A percentile compares a stretch with the other conserved stretches of the same genome.
phyloP scores from a whole-genome alignment of 2,113 vertebrate genomes.

The Pitta sordida region DNA sequence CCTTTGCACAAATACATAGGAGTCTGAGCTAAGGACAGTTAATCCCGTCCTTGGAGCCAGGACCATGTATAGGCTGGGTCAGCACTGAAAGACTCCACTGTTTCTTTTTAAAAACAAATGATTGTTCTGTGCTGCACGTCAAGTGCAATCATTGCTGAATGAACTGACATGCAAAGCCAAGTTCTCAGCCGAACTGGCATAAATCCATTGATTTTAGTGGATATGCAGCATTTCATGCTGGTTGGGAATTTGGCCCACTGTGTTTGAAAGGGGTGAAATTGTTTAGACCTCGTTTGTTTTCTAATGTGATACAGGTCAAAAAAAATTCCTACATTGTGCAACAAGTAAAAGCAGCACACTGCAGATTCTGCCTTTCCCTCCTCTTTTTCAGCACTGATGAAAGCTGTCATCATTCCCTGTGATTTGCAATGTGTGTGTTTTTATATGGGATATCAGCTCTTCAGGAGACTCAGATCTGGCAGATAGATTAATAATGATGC shows the following conservation, averaged over 20 bases:
- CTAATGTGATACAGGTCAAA: neutral
- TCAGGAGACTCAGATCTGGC: constrained; percentile 55
- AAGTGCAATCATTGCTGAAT: constrained; percentile 49
- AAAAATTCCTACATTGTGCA: neutral
- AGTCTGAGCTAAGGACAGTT: constrained; percentile 16
- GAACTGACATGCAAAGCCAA: constrained; percentile 34
- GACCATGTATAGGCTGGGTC: neutral
- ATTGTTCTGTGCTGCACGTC: constrained; percentile 27
- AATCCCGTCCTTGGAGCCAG: neutral
- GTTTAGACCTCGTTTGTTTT: neutral
- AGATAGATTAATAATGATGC: constrained; percentile 61
- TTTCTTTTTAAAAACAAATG: constrained; percentile 44
- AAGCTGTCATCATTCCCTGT: constrained; percentile 36
- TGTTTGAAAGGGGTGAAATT: constrained; percentile 1
- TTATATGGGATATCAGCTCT: constrained; percentile 5
- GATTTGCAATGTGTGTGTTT: constrained; percentile 58
- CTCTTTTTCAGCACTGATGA: constrained; percentile 24
- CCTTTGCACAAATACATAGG: neutral
- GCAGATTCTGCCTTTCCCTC: neutral
- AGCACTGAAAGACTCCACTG: constrained; percentile 45
- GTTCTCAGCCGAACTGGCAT: constrained; percentile 15
- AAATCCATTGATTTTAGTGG: neutral
- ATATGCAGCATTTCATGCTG: neutral
- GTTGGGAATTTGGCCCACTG: neutral
- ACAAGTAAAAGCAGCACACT: neutral